Percentiles rank a stretch among this genome's conserved stretches.
Conservation (phyloP, 1,140 invertebrate species). For the Cepaea nemoralis region DNA sequence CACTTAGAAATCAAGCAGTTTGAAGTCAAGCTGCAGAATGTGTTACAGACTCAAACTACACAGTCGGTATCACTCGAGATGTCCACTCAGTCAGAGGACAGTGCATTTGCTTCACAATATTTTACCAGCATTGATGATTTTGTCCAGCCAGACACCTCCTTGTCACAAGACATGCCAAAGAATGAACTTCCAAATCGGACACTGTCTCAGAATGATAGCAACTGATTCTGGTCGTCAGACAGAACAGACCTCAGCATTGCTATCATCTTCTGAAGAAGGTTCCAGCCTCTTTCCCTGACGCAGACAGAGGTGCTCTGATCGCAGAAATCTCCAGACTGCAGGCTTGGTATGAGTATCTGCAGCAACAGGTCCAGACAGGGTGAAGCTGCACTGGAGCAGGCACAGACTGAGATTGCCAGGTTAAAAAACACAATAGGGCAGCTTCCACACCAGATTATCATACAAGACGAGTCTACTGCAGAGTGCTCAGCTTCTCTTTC, state of each 20-base stretch:
- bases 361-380: constrained; percentile 30
- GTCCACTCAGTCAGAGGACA: neutral
- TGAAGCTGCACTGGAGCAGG: constrained; percentile 1
- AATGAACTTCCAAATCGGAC: neutral
- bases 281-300: neutral
- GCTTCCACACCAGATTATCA: constrained; percentile 26
- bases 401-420: constrained; percentile 2
- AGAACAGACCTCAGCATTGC: neutral
- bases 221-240: neutral
- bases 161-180: neutral
- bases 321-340: constrained; percentile 30
- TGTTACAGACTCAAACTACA: constrained; percentile 24
- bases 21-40: constrained; percentile 32
- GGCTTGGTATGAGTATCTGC: constrained; percentile 29
- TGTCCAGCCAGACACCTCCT: neutral
- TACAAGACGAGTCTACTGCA: constrained; percentile 3
- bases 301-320: neutral
- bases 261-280: neutral
- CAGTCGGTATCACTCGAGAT: neutral
- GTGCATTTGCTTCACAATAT: neutral
- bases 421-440: constrained; percentile 8
- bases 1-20: constrained; percentile 26
- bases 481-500: neutral
- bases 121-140: neutral
- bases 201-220: neutral